phyloP scores from a whole-genome alignment of 2,888 invertebrate genomes.

The Oscheius sp. region DNA sequence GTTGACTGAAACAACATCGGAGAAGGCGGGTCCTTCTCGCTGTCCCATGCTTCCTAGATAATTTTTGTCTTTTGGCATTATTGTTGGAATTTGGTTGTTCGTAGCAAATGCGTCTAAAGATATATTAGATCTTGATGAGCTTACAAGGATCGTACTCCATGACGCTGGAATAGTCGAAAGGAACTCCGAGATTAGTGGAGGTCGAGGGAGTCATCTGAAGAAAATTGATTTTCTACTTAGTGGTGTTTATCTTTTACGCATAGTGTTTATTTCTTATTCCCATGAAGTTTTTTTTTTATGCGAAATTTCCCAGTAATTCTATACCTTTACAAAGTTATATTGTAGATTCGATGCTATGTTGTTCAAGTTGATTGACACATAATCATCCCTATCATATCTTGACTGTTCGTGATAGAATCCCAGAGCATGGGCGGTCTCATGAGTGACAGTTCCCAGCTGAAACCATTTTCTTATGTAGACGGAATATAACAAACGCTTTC shows the following conservation, averaged over 20 bases:
- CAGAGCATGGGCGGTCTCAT: slow-evolving; percentile 48
- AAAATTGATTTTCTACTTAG: no score
- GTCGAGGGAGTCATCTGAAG: slow-evolving; percentile 31
- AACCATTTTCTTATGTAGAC: neutral
- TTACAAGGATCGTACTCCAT: slow-evolving; percentile 49
- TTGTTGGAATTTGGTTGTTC: slow-evolving; percentile 32
- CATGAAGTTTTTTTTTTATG: no score
- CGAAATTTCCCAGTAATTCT: neutral
- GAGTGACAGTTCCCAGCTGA: slow-evolving; percentile 47
- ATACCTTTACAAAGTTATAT: slow-evolving; percentile 43
- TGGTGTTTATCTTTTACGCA: no score
- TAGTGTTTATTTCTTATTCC: neutral
- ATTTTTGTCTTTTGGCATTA: slow-evolving; percentile 36
- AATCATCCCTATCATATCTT: slow-evolving; percentile 43
- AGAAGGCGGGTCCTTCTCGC: slow-evolving; percentile 46
- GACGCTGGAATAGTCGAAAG: slow-evolving; percentile 51
- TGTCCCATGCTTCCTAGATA: slow-evolving; percentile 48
- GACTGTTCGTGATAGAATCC: slow-evolving; percentile 52
- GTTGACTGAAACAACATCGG: slow-evolving; percentile 49
- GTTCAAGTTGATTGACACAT: slow-evolving; percentile 40
- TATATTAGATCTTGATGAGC: neutral
- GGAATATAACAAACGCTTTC: slow-evolving; percentile 27
- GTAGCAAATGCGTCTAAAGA: slow-evolving; percentile 48
- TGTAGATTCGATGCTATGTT: slow-evolving; percentile 39
- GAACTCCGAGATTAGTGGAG: slow-evolving; percentile 35